Evolutionary conservation across 2,113 vertebrate genomes (phyloP).

Genomic region (Piaya cayana): DNA sequence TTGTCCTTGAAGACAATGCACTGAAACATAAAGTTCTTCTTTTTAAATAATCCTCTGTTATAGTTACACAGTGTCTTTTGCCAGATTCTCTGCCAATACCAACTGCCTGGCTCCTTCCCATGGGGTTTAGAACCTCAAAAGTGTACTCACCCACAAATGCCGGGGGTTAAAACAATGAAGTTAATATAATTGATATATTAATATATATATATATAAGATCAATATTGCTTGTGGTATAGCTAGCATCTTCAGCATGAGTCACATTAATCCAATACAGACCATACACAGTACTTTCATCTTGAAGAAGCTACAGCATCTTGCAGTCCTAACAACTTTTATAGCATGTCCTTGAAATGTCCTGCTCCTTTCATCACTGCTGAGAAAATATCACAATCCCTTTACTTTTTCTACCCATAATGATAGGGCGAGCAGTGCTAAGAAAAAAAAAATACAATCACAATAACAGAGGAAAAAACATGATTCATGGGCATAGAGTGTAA

Average conservation of each 20-base stretch:
- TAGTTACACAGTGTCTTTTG: not conserved
- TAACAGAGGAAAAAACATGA: constrained; percentile 37
- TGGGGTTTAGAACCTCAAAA: not conserved
- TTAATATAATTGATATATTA: not conserved
- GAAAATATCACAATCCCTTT: constrained; percentile 30
- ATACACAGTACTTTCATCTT: not conserved
- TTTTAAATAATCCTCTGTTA: not conserved
- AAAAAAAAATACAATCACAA: constrained; percentile 37
- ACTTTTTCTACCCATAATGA: constrained; percentile 46
- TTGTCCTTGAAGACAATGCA: not conserved
- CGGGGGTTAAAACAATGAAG: not conserved
- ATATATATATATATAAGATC: constrained; percentile 10
- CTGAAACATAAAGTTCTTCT: not conserved
- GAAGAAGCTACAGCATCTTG: not conserved
- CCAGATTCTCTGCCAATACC: not conserved
- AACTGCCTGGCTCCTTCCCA: not conserved
- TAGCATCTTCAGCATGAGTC: constrained; percentile 1
- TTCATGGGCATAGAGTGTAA: constrained; percentile 21
- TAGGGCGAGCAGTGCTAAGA: constrained; percentile 19
- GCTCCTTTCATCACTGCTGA: constrained; percentile 33
- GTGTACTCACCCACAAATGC: not conserved
- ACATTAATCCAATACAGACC: not conserved
- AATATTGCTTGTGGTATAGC: not conserved
- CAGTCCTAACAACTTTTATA: constrained; percentile 34
- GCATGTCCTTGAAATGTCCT: constrained; percentile 28